Conservation (phyloP, 2,113 vertebrate species). For the Polypterus senegalus region DNA sequence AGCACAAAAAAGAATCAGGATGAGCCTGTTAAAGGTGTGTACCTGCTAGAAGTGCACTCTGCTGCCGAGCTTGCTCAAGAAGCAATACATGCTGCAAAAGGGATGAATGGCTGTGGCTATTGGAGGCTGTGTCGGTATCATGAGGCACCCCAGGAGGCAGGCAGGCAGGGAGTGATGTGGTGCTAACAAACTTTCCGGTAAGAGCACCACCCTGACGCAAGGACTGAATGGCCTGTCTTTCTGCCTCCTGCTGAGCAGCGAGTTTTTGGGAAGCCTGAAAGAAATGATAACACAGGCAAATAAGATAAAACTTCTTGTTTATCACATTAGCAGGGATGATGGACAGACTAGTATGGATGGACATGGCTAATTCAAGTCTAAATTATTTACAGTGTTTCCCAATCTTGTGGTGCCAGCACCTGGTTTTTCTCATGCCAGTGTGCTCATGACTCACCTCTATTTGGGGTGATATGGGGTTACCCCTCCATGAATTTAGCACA, state of each 20-base stretch:
- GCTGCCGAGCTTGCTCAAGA: constrained; percentile 84
- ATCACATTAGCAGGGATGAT: no score
- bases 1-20: no score
- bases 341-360: no score
- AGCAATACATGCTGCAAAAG: constrained; percentile 82
- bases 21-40: constrained; percentile 2
- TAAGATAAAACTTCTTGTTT: no score
- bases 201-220: constrained; percentile 67
- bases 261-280: constrained; percentile 67
- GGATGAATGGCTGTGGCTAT: constrained; percentile 65
- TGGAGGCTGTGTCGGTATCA: constrained; percentile 53
- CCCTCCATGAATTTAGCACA: no score
- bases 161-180: constrained; percentile 71
- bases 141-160: constrained; percentile 50
- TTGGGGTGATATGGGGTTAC: no score
- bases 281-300: not conserved
- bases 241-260: constrained; percentile 71
- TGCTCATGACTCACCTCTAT: no score
- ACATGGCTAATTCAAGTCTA: no score
- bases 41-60: constrained; percentile 81
- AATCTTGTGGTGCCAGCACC: no score
- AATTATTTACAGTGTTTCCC: no score
- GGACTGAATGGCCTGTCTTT: constrained; percentile 66
- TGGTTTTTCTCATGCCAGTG: no score
- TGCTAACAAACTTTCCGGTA: constrained; percentile 77